Conservation (phyloP, 2,113 vertebrate genomes). For the Peromyscus maniculatus region DNA sequence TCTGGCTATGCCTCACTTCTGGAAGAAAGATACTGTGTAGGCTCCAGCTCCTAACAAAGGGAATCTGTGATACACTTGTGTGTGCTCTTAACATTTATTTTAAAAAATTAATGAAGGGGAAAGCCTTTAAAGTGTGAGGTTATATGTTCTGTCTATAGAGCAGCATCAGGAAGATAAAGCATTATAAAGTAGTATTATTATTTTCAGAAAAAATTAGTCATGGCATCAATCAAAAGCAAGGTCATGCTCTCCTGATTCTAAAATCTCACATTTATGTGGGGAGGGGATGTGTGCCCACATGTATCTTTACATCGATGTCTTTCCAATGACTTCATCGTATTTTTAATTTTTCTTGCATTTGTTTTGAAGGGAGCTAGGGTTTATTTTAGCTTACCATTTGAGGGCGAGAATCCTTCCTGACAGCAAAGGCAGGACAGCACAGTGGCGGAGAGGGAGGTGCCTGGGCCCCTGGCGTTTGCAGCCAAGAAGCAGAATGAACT, state of each 20-base stretch:
- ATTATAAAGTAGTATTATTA: not conserved
- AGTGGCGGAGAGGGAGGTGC: not conserved
- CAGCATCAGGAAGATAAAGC: not conserved
- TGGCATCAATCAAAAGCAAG: not conserved
- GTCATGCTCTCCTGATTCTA: not conserved
- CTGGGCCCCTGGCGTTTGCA: not conserved
- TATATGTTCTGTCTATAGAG: not conserved
- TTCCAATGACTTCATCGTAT: not conserved
- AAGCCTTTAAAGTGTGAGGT: not conserved
- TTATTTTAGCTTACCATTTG: not conserved
- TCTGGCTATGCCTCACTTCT: not conserved
- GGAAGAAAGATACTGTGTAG: accelerated
- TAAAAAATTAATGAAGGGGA: not conserved
- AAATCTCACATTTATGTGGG: not conserved
- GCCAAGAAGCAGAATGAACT: not conserved
- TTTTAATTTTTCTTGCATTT: not conserved
- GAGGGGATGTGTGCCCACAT: not conserved
- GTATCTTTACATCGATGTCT: too few species aligned
- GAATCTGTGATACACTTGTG: not conserved
- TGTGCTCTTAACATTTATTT: not conserved
- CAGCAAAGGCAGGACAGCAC: not conserved
- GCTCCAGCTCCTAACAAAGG: not conserved
- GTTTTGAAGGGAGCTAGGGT: not conserved
- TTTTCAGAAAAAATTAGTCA: not conserved
- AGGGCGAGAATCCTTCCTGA: not conserved